Percentiles rank a stretch among this genome's conserved stretches.
Conservation (phyloP, 2,113 vertebrate genomes). For the Bolborhynchus lineola region DNA sequence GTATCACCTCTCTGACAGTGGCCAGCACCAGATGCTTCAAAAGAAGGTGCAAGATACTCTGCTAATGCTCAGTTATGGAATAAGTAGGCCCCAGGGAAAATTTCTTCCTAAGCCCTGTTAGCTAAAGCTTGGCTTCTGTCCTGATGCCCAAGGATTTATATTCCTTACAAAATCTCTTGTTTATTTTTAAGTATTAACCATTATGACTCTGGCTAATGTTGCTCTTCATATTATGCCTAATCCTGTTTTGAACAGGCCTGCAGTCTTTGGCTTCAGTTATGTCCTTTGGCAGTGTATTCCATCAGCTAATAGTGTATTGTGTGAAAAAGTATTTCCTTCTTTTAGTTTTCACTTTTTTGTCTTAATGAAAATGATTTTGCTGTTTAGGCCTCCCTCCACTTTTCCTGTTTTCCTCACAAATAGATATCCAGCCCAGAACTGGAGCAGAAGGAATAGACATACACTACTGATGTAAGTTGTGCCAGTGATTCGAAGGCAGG, state of each 20-base stretch:
- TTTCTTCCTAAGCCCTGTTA: neutral
- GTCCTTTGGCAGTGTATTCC: constrained; percentile 8
- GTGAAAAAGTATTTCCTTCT: constrained; percentile 17
- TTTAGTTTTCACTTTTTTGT: constrained; percentile 18
- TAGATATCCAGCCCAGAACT: neutral
- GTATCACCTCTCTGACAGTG: neutral
- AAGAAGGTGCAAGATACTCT: neutral
- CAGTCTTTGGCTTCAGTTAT: constrained; percentile 9
- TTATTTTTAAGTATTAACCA: constrained; percentile 42
- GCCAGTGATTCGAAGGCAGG: neutral
- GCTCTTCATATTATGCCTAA: constrained; percentile 8
- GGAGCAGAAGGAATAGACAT: neutral
- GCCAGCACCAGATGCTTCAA: neutral
- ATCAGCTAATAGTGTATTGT: constrained; percentile 1
- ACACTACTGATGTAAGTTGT: neutral
- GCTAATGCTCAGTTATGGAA: neutral
- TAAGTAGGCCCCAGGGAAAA: neutral
- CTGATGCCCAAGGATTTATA: constrained; percentile 12
- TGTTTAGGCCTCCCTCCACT: neutral
- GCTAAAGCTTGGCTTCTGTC: constrained; percentile 1
- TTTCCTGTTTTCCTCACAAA: constrained; percentile 20
- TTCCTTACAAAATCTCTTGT: neutral
- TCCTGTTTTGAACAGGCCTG: constrained; percentile 18
- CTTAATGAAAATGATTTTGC: neutral
- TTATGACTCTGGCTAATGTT: neutral